Conservation (phyloP, 2,888 invertebrate genomes). For the Heteromyza rotundicornis region DNA sequence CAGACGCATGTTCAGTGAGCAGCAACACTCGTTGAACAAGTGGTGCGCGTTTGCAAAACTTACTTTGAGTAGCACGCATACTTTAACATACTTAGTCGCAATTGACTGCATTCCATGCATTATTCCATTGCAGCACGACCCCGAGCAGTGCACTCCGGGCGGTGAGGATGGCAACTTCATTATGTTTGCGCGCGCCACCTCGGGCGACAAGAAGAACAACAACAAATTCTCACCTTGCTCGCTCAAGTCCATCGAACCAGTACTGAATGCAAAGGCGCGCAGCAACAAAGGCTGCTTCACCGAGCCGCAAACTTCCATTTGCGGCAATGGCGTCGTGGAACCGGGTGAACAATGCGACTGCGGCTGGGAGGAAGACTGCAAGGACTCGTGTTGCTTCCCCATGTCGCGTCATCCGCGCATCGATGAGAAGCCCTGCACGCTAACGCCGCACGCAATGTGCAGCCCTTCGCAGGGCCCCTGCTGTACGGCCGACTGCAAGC, state of each 20-base stretch:
- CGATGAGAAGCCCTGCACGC: constrained; percentile 83
- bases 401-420: constrained; percentile 80
- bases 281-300: constrained; percentile 92
- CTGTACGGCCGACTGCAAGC: constrained; percentile 85
- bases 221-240: constrained; percentile 97
- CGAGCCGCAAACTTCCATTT: constrained; percentile 91
- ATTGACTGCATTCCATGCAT: constrained; percentile 35
- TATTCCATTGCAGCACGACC: constrained; percentile 87
- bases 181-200: constrained; percentile 98
- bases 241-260: constrained; percentile 88
- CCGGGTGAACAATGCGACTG: constrained; percentile 98
- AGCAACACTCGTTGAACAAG: not conserved
- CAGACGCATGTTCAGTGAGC: not conserved
- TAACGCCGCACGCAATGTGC: constrained; percentile 71
- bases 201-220: constrained; percentile 97
- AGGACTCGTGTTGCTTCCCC: constrained; percentile 91
- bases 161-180: constrained; percentile 98
- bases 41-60: not conserved
- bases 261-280: constrained; percentile 89
- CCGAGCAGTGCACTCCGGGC: constrained; percentile 91
- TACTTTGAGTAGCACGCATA: constrained; percentile 6
- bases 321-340: constrained; percentile 98
- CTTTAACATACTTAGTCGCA: constrained; percentile 37
- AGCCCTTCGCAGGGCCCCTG: constrained; percentile 83
- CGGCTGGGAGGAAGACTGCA: constrained; percentile 97